Evolutionary conservation across 2,113 vertebrate genomes (phyloP).

Genomic region (Thermophis baileyi): DNA sequence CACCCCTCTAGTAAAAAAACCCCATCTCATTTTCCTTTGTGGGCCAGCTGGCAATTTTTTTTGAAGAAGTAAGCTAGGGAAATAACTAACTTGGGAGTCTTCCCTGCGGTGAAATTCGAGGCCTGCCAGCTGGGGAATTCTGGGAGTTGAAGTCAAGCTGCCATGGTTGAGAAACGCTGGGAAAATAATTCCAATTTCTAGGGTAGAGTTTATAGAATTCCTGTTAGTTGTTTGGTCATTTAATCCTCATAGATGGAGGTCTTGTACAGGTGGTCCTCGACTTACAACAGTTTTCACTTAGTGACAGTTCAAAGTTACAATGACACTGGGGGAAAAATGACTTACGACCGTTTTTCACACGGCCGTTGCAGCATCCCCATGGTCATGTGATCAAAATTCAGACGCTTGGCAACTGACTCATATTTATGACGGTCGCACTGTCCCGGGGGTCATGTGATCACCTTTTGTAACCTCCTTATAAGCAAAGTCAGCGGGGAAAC

Average conservation of each 20-base stretch:
- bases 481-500: no score
- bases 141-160: not conserved
- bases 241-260: not conserved
- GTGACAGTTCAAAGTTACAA: no score
- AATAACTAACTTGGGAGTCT: not conserved
- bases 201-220: not conserved
- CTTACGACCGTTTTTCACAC: no score
- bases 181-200: not conserved
- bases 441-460: no score
- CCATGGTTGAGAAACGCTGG: not conserved
- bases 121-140: not conserved
- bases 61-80: not conserved
- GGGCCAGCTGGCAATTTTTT: not conserved
- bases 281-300: no score
- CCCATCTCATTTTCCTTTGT: not conserved
- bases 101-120: not conserved
- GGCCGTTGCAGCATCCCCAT: no score
- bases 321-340: no score
- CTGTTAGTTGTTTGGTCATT: not conserved
- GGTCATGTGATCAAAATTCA: no score
- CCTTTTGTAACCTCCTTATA: no score
- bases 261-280: not conserved
- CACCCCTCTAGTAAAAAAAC: not conserved
- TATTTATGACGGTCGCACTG: no score
- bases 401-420: no score